Conservation (phyloP, 2,113 vertebrate species). For the Tachysurus fulvidraco region DNA sequence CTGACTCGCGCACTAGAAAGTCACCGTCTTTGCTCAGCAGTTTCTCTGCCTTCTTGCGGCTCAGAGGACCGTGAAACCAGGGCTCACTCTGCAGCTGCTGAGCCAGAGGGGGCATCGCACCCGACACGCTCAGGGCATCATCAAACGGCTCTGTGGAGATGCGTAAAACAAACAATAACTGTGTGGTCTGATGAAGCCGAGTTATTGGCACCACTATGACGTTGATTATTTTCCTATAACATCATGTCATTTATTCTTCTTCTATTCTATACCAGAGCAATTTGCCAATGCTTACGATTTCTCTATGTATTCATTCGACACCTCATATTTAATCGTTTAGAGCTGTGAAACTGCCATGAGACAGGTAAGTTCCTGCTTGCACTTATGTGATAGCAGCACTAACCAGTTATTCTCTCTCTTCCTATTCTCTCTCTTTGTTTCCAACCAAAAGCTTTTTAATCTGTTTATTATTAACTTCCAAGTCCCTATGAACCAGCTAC, state of each 20-base stretch:
- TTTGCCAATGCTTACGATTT: not conserved
- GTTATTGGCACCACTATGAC: not conserved
- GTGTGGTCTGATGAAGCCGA: not conserved
- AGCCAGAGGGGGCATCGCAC: slow-evolving; percentile 80
- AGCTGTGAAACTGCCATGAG: not conserved
- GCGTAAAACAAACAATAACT: not conserved
- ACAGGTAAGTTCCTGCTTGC: not conserved
- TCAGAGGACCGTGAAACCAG: slow-evolving; percentile 95
- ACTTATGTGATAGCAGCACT: not conserved
- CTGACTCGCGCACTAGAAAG: slow-evolving; percentile 94
- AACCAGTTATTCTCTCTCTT: not conserved
- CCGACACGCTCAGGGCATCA: slow-evolving; percentile 81
- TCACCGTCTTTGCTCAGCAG: slow-evolving; percentile 88
- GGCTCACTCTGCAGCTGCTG: slow-evolving; percentile 87
- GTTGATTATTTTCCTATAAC: not conserved
- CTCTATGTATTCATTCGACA: not conserved
- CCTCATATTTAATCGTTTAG: not conserved
- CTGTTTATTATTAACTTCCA: not conserved
- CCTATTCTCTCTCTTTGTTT: too few species aligned
- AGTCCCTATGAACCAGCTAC: not conserved
- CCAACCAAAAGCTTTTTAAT: not conserved
- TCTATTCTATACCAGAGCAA: not conserved
- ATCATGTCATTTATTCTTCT: not conserved
- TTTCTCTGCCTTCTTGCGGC: slow-evolving; percentile 86
- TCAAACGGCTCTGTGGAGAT: slow-evolving; percentile 87